Percentiles rank a stretch among this genome's conserved stretches.
Conservation (phyloP, 30 jellyfish, hydroid and myxozoan species). For the Mastigias papua region DNA sequence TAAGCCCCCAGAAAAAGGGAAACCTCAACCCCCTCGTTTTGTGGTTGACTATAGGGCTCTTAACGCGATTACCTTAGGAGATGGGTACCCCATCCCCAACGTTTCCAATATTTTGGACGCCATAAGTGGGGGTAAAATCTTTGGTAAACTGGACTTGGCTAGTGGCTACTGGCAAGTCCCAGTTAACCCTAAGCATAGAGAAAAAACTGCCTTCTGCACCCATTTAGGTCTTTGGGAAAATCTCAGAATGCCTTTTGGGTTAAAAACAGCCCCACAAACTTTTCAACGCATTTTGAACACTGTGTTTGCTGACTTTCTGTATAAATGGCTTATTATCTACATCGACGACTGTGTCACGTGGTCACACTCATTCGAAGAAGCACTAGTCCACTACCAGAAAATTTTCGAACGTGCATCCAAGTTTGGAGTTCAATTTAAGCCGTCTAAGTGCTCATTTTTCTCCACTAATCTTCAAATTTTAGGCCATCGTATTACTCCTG, state of each 20-base stretch:
- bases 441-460: slow-evolving; percentile 53
- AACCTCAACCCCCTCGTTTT: slow-evolving; percentile 64
- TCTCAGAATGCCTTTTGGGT: slow-evolving; percentile 51
- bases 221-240: slow-evolving; percentile 44
- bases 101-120: slow-evolving; percentile 16
- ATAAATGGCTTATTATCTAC: slow-evolving; percentile 44
- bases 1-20: slow-evolving; percentile 41
- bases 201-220: slow-evolving; percentile 46
- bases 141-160: slow-evolving; percentile 39
- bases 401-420: slow-evolving; percentile 37
- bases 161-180: slow-evolving; percentile 45
- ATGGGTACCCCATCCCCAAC: slow-evolving; percentile 43
- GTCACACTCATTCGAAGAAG: slow-evolving; percentile 35
- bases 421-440: slow-evolving; percentile 42
- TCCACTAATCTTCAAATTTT: slow-evolving; percentile 39
- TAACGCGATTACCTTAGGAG: slow-evolving; percentile 42
- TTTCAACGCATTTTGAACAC: slow-evolving; percentile 36
- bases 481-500: slow-evolving; percentile 49
- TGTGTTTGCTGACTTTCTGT: slow-evolving; percentile 3
- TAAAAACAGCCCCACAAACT: slow-evolving; percentile 35
- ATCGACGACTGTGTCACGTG: slow-evolving; percentile 58
- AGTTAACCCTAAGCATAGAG: slow-evolving; percentile 24
- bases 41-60: slow-evolving; percentile 59
- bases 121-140: slow-evolving; percentile 18
- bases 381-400: slow-evolving; percentile 20